Evolutionary conservation across 1,140 invertebrate genomes (phyloP), one percentile per base, ranked within the genome.

Genomic region (Drosophila erecta): DNA sequence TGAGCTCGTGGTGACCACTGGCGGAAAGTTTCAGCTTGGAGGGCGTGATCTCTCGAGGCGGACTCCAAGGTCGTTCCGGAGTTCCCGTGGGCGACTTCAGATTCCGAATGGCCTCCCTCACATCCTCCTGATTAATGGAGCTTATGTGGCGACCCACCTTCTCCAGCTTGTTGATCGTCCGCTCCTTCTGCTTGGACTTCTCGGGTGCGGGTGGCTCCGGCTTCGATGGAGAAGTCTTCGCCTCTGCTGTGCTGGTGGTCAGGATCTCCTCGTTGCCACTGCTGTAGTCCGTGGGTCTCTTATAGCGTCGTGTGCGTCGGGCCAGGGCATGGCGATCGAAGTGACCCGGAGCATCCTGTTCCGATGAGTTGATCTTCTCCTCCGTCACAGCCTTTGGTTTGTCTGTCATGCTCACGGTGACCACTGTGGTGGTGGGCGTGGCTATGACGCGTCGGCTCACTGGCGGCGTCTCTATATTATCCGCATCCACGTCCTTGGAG

Each of bases 381-480:
- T 66, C 65, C 1, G 58, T 24, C 22, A 22, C 43, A 3, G 46
- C 56, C 62, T 77, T 89, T 0, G 85, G 80, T 60, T 90, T 90
- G 15, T 85, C 86, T 7, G 79, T 78, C 40, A 86, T 59, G 56
- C 81, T 90, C 7, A 91, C 76, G 0, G 84, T 91, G 5, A 91
- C 84, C 53, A 91, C 75, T 15, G 90, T 91, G 14, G 76, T 87
- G 17, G 61, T 91, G 49, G 83, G 66, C 24, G 78, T 85, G 72
- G 93, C 93, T 2, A 93, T 93, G 47, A 87, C 91, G 81, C 95
- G 94, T 57, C 97, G 93, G 11, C 95, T 96, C 0, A 95, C 95
- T 1, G 97, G 97, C 5, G 97, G 97, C 5, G 97, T 97, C 93
- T 98, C 97, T 15, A 97, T 96, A 75, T 98, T 98, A 74, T 98